Evolutionary conservation across 2,888 invertebrate species (phyloP).

Genomic region (Tinea trinotella): DNA sequence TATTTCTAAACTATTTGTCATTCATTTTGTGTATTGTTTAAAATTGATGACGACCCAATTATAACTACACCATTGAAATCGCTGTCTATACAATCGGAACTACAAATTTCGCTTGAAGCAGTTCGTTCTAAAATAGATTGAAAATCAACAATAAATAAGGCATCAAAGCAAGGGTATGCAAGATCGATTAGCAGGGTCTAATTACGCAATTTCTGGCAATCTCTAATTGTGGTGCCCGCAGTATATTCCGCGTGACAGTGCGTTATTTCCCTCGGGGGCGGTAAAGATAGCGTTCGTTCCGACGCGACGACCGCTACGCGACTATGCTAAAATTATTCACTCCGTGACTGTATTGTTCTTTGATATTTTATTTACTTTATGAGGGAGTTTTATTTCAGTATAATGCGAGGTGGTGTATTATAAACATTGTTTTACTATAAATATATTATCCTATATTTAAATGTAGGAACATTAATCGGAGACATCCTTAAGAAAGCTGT

Average conservation of each 20-base stretch:
- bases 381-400: constrained; percentile 7
- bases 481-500: no score
- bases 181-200: constrained; percentile 67
- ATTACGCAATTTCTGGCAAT: constrained; percentile 71
- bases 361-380: constrained; percentile 58
- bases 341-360: constrained; percentile 53
- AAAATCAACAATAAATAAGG: constrained; percentile 16
- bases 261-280: constrained; percentile 68
- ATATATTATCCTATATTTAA: no score
- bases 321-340: constrained; percentile 52
- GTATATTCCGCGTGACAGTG: constrained; percentile 69
- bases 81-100: neutral
- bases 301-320: constrained; percentile 33
- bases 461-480: no score
- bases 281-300: constrained; percentile 56
- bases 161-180: constrained; percentile 32
- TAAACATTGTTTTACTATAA: neutral
- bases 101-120: constrained; percentile 3
- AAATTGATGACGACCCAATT: constrained; percentile 4
- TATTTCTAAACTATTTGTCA: neutral
- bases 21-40: neutral
- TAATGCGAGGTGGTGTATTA: neutral
- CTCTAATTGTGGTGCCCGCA: constrained; percentile 64
- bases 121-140: constrained; percentile 1
- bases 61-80: neutral